Conservation (phyloP, 2,888 invertebrate genomes). For the Plebejus anna region DNA sequence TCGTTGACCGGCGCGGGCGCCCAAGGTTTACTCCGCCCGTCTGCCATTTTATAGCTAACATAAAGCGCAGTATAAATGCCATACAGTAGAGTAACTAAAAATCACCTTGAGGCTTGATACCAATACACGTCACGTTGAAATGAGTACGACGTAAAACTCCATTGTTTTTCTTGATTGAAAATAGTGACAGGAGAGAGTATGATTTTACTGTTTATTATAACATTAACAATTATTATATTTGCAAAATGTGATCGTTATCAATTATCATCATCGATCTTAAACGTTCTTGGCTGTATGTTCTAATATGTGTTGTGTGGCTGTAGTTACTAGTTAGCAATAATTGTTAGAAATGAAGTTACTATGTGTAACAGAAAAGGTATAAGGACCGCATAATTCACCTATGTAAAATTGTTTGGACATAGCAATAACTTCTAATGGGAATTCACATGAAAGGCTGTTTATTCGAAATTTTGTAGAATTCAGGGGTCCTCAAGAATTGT, state of each 20-base stretch:
- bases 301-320: too few relatives aligned
- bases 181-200: too few relatives aligned
- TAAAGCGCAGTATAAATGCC: background rate
- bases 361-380: background rate
- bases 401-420: background rate
- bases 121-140: too few relatives aligned
- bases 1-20: conserved; percentile 2
- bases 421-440: conserved; percentile 4
- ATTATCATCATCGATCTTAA: too few relatives aligned
- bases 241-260: too few relatives aligned
- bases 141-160: too few relatives aligned
- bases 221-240: too few relatives aligned
- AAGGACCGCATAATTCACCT: background rate
- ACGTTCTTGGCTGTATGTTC: too few relatives aligned
- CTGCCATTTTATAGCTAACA: background rate
- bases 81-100: background rate
- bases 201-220: too few relatives aligned
- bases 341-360: background rate
- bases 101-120: background rate
- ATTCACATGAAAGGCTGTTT: background rate
- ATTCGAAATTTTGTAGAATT: background rate
- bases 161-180: too few relatives aligned
- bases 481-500: too few relatives aligned
- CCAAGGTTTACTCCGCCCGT: background rate
- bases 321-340: too few relatives aligned